A percentile compares a stretch with the other conserved stretches of the same genome.
Conservation (phyloP, 2,113 vertebrate genomes). For the Cacatua alba region DNA sequence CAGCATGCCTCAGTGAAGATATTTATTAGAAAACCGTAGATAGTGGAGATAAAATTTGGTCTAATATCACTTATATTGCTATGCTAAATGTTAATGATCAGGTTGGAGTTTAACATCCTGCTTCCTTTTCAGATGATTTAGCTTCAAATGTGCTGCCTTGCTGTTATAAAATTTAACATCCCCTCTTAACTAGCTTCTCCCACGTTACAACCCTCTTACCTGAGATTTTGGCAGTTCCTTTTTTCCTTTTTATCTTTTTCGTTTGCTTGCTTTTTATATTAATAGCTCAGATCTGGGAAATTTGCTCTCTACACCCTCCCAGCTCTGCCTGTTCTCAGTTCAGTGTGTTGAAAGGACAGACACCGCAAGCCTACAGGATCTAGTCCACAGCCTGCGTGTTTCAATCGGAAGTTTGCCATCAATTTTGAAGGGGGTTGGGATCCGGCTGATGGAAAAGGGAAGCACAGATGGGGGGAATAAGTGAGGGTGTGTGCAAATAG, state of each 20-base stretch:
- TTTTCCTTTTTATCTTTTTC: no score
- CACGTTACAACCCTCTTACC: neutral
- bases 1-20: neutral
- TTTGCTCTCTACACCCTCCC: neutral
- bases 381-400: neutral
- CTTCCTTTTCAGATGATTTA: neutral
- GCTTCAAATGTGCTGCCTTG: neutral
- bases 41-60: neutral
- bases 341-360: neutral
- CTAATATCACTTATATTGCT: neutral
- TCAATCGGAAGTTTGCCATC: neutral
- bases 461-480: neutral
- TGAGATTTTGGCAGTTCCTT: neutral
- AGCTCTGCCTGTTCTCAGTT: neutral
- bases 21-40: neutral
- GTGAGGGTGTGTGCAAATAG: neutral
- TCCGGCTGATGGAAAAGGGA: neutral
- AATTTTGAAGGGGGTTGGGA: neutral
- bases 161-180: neutral
- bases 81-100: neutral
- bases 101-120: neutral
- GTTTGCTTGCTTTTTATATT: neutral
- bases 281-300: neutral
- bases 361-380: neutral
- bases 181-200: neutral